Evolutionary conservation across 1,140 invertebrate species (phyloP).

Genomic region (Coelopa frigida): DNA sequence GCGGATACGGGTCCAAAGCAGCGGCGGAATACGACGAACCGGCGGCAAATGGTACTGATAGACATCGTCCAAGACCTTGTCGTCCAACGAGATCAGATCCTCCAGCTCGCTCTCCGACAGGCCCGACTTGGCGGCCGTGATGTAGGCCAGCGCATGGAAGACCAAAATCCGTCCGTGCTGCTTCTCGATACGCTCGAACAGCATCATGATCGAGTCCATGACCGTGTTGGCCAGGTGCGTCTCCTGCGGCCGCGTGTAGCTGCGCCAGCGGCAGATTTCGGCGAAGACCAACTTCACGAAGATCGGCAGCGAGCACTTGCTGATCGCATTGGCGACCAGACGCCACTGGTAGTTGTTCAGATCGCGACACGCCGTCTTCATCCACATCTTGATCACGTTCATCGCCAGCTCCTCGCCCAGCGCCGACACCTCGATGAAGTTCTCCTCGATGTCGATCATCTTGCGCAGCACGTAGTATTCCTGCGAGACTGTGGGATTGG

Average conservation of each 20-base stretch:
- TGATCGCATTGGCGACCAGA: slow-evolving; percentile 86
- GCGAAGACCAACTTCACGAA: slow-evolving; percentile 97
- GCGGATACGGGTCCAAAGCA: slow-evolving; percentile 91
- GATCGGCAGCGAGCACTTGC: slow-evolving; percentile 90
- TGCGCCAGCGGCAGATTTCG: slow-evolving; percentile 93
- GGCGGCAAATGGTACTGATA: slow-evolving; percentile 98
- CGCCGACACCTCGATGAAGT: slow-evolving; percentile 90
- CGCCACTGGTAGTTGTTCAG: slow-evolving; percentile 90
- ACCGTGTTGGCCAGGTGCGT: slow-evolving; percentile 89
- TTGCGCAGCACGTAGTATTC: slow-evolving; percentile 79
- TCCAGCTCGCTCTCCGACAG: slow-evolving; percentile 90
- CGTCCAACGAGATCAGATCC: slow-evolving; percentile 89
- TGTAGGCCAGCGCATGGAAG: slow-evolving; percentile 89
- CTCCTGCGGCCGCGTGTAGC: slow-evolving; percentile 88
- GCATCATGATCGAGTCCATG: slow-evolving; percentile 96
- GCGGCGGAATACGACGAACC: slow-evolving; percentile 85
- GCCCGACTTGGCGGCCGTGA: slow-evolving; percentile 87
- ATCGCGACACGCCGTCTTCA: slow-evolving; percentile 82
- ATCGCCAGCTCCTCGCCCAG: slow-evolving; percentile 88
- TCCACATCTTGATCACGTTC: slow-evolving; percentile 91
- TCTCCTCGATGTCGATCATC: slow-evolving; percentile 84
- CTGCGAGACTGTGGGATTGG: slow-evolving; percentile 75
- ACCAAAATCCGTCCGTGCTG: slow-evolving; percentile 89
- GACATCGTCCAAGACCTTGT: slow-evolving; percentile 92
- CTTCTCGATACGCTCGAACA: slow-evolving; percentile 91